phyloP scores from a whole-genome alignment of 2,113 vertebrate genomes.

The Vidua macroura region DNA sequence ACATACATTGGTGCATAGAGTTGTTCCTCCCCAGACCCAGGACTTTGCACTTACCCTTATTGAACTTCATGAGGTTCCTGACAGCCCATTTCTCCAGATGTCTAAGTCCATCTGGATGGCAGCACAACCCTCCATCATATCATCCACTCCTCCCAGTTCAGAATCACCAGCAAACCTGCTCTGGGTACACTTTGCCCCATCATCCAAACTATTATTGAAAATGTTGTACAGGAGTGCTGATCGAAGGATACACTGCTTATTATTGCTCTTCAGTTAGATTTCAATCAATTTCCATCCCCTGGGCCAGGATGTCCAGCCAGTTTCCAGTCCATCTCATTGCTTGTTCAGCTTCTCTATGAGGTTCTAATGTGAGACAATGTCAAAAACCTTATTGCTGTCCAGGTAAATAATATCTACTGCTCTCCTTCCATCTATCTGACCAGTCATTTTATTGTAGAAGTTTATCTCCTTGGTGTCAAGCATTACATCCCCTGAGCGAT shows the following conservation, averaged over 20 bases:
- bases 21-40: not conserved
- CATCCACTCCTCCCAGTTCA: not conserved
- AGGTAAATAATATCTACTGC: not conserved
- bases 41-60: not conserved
- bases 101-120: not conserved
- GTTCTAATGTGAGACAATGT: not conserved
- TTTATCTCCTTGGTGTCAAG: not conserved
- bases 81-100: not conserved
- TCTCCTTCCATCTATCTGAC: not conserved
- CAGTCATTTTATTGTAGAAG: not conserved
- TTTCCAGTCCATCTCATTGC: not conserved
- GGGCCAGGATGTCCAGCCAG: not conserved
- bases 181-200: not conserved
- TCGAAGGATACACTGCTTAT: not conserved
- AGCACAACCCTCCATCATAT: fast-evolving
- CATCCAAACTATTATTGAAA: not conserved
- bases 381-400: not conserved
- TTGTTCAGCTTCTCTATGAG: not conserved
- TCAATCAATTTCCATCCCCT: not conserved
- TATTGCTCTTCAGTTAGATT: not conserved
- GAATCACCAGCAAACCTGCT: not conserved
- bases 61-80: not conserved
- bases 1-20: not conserved
- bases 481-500: not conserved
- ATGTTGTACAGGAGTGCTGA: not conserved